Percentiles rank a stretch among this genome's conserved stretches.
These are phyloP conservation scores for Heliocidaris erythrogramma DNA, from an alignment of 35 echinoderm and acorn worm genomes.

Conservation along the genomic window DNA sequence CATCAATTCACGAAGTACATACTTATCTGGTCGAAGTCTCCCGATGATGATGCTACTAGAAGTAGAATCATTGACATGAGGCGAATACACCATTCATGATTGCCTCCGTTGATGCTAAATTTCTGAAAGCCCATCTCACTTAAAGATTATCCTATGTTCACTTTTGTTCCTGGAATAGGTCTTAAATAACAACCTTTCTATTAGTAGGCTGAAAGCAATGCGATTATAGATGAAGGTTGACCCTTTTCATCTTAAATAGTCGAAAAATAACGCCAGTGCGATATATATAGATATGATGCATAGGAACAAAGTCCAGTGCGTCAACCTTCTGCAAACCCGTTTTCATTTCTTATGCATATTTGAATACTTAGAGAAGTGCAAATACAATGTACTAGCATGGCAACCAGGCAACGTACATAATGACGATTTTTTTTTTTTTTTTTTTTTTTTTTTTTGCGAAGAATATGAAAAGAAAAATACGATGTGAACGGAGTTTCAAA, in stretches of 20 bases:
- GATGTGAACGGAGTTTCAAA: too few species aligned
- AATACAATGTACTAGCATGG: too few species aligned
- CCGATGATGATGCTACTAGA: neutral
- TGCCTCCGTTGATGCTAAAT: neutral
- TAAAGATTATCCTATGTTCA: neutral
- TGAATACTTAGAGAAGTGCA: too few species aligned
- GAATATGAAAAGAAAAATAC: too few species aligned
- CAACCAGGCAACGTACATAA: too few species aligned
- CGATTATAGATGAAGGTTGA: neutral
- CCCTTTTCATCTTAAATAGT: neutral
- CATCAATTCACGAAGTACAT: neutral
- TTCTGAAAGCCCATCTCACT: neutral
- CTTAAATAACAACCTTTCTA: neutral
- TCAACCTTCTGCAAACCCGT: too few species aligned
- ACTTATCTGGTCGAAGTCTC: neutral
- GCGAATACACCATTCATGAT: neutral
- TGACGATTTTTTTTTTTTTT: too few species aligned
- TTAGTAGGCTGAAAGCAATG: neutral
- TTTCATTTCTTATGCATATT: too few species aligned
- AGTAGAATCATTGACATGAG: neutral
- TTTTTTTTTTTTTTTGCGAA: too few species aligned
- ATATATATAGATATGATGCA: neutral
- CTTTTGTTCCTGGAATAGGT: neutral
- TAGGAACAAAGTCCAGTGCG: too few species aligned
- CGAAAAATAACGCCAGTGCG: neutral